Evolutionary conservation across 2,797 vertebrate genomes (phyloP), one percentile per base, ranked within the genome.

Genomic region (Gorsachius magnificus): DNA sequence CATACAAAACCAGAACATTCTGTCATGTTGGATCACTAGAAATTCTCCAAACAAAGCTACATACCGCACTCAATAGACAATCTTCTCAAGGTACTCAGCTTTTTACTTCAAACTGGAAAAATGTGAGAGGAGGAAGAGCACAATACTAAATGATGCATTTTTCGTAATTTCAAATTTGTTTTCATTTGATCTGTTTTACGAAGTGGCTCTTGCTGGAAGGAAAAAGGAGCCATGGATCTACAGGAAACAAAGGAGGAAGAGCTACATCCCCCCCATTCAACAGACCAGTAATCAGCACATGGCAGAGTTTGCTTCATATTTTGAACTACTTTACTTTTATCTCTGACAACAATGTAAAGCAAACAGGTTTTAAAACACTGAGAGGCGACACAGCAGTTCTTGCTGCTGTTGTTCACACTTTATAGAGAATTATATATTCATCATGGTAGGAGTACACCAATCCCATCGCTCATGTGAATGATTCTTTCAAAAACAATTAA

Each of bases 281-380:
- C 3, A 35, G 6, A 8, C 17, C 22, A 76, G 4, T 46, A 33
- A 50, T 51, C 26, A 50, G 10, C 28, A n/a, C 0, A 1, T 5
- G 33, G 10, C 17, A 83, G 17, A 56, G 16, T 33, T 69, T 17
- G 5, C 4, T 22, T 68, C 53, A 5, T 25, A 38, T 80, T 77
- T 81, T 33, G 45, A 43, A 26, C 38, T 48, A 16, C 12, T 63
- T 80, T 6, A 50, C 31, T 66, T 16, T 84, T 38, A 29, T 17
- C 24, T 65, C 56, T 29, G 38, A 60, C 28, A 35, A 41, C 7
- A 35, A 22, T 4, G 10, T 13, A 36, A 84, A 80, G 6, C 22
- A 72, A 68, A 5, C 21, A 33, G 11, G 24, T 76, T 66, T 83
- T 76, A 83, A 56, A 53, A 26, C 43, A 66, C 31, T 57, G 31